Base-by-base conservation (phyloP, 2,888 invertebrate species). In the Temnothorax ravouxi region DNA sequence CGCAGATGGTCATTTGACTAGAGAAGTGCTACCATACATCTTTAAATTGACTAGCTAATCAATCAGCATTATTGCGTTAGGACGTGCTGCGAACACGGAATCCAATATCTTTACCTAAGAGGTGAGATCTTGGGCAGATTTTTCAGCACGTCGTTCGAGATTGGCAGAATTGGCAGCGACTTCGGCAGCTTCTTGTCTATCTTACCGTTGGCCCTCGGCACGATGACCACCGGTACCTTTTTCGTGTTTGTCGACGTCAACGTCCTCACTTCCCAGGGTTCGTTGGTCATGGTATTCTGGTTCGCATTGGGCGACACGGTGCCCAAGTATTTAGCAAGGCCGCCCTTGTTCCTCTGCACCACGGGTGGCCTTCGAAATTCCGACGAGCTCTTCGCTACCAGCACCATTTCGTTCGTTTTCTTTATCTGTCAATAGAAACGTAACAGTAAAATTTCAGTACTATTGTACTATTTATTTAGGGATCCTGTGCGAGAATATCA, bases 181-280 rank as follows among this genome's bases (percentile, higher is more conserved):
- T 96, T 96, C 77, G 96, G 95, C 91, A 96, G 95, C 69, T 96
- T 95, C 83, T 96, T 95, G 87, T 96, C 96, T 84, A 96, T 95
- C 71, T 96, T 95, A 85, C 95, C 95, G 89, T 95, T 96, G 85
- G 95, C 94, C 93, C 96, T 96, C n/a, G 96, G 95, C 82, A 95
- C 95, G 93, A 96, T 94, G 15, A 96, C 90, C 67, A 88, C 95
- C 67, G 95, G 93, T 86, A 95, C 95, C 87, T 96, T 95, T 69
- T 94, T 95, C 81, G 93, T 95, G 29, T 9, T 11, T 5, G 95
- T 90, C 38, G 94, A 93, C 87, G 93, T 89, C 87, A 92, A 41
- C 5, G 86, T 72, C 64, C 93, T 90, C 6, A 92, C 90, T 74
- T 94, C 93, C 92, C 94, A 94, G 84, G 44, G 47, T 9, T 94